Evolutionary conservation across 64 coral and sea anemone genomes (phyloP).

Genomic region (Pocillopora damicornis): DNA sequence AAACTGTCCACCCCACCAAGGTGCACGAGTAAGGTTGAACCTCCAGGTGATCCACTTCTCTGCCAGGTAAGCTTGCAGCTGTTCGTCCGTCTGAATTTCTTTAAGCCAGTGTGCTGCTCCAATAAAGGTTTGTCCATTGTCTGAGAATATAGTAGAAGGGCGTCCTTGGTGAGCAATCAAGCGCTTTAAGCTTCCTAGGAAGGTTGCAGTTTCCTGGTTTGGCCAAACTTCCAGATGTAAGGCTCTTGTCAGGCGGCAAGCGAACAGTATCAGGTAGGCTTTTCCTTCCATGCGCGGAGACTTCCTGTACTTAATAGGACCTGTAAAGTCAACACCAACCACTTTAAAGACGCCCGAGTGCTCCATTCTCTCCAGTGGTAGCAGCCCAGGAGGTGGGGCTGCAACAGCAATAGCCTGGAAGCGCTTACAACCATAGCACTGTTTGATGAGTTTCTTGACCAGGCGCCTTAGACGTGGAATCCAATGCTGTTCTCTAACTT

Average conservation of each 20-base stretch:
- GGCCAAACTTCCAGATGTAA: slow-evolving; percentile 50
- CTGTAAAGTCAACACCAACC: slow-evolving; percentile 29
- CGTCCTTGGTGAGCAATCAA: background rate
- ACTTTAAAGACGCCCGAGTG: too few species aligned
- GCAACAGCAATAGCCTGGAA: too few species aligned
- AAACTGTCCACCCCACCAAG: slow-evolving; percentile 7
- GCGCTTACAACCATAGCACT: too few species aligned
- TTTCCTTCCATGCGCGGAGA: slow-evolving; percentile 30
- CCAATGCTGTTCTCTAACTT: too few species aligned
- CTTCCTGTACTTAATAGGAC: slow-evolving; percentile 39
- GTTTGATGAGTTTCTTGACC: too few species aligned
- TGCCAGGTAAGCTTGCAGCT: background rate
- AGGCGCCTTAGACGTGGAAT: too few species aligned
- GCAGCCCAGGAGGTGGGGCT: too few species aligned
- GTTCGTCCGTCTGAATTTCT: background rate
- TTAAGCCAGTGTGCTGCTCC: background rate
- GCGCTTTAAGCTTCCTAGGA: slow-evolving; percentile 1
- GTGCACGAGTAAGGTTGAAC: background rate
- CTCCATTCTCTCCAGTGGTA: too few species aligned
- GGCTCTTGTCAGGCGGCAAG: slow-evolving; percentile 58
- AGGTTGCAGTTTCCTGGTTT: slow-evolving; percentile 8
- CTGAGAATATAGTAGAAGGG: background rate
- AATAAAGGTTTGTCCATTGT: background rate
- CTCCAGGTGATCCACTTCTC: background rate
- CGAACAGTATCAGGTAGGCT: slow-evolving; percentile 50